phyloP scores from a whole-genome alignment of 2,113 vertebrate species.

The Alethe castanea region DNA sequence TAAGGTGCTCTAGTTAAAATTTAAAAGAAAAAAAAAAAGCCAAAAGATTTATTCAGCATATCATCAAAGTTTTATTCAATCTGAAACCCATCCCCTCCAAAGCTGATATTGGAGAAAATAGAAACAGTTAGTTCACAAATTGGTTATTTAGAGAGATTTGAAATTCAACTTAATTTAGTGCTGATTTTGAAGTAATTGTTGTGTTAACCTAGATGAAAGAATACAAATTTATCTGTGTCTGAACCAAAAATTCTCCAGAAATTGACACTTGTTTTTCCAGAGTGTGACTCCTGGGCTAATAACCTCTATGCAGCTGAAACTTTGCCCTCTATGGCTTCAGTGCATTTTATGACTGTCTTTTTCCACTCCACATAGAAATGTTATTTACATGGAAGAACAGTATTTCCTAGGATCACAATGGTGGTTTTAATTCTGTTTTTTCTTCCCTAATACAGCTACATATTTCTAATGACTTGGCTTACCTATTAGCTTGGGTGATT shows the following conservation, averaged over 20 bases:
- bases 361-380: neutral
- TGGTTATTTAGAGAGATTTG: neutral
- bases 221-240: neutral
- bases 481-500: neutral
- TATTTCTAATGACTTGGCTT: neutral
- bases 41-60: neutral
- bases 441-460: neutral
- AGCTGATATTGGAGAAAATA: neutral
- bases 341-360: neutral
- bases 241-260: neutral
- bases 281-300: neutral
- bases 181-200: neutral
- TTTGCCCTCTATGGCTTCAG: neutral
- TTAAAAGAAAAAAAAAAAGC: neutral
- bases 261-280: neutral
- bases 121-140: neutral
- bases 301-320: neutral
- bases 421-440: neutral
- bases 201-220: neutral
- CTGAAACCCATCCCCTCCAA: neutral
- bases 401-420: neutral
- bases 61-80: neutral
- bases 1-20: neutral
- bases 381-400: neutral
- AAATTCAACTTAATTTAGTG: neutral